Evolutionary conservation across 2,797 vertebrate species (phyloP).

Genomic region (Holocentrus rufus): DNA sequence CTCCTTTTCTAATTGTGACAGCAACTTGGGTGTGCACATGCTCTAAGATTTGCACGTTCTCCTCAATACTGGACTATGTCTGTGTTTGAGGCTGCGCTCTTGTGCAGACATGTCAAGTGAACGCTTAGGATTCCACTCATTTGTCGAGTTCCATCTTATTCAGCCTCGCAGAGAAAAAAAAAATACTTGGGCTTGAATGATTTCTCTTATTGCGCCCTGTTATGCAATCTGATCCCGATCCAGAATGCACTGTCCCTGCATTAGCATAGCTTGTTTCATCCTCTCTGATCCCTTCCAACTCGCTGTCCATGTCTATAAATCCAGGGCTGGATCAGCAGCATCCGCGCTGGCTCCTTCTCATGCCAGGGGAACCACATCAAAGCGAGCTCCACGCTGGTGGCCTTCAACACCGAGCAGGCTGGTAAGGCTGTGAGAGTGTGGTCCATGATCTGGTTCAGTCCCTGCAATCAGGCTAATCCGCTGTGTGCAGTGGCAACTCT

Average conservation of each 20-base stretch:
- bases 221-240: neutral
- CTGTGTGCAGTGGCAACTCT: neutral
- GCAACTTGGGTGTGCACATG: neutral
- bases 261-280: neutral
- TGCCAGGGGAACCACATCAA: conserved; percentile 89
- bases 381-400: conserved; percentile 86
- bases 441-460: neutral
- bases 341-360: conserved; percentile 80
- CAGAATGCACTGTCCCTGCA: neutral
- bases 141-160: neutral
- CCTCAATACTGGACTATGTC: neutral
- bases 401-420: conserved; percentile 85
- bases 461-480: neutral
- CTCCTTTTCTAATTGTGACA: conserved; percentile 19
- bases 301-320: conserved; percentile 24
- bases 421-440: conserved; percentile 77
- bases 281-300: neutral
- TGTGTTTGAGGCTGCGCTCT: conserved; percentile 1
- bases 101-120: conserved; percentile 35
- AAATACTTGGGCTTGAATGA: neutral
- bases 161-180: neutral
- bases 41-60: neutral
- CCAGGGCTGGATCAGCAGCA: conserved; percentile 89
- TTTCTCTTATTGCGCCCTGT: neutral
- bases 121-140: conserved; percentile 22